These are phyloP conservation scores for Boulengeromyrus knoepffleri DNA, from an alignment of 2,113 vertebrate species.

Conservation along the genomic window DNA sequence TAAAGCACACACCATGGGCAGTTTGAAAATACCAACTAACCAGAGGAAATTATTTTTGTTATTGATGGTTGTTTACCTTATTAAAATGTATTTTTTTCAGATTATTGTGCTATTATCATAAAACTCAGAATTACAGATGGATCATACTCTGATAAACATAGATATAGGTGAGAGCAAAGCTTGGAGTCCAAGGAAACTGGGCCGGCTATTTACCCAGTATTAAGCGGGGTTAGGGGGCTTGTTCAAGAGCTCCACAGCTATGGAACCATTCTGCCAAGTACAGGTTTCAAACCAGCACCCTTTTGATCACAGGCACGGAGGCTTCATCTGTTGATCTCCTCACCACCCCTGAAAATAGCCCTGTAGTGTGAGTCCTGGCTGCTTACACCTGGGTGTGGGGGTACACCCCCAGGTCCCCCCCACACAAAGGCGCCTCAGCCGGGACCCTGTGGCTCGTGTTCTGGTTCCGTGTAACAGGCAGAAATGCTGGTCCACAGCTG, in stretches of 20 bases:
- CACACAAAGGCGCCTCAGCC: not conserved
- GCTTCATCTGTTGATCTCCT: not conserved
- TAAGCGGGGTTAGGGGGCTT: not conserved
- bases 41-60: too few species aligned
- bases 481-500: not conserved
- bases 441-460: not conserved
- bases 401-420: not conserved
- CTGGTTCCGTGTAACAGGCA: not conserved
- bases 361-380: not conserved
- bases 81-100: too few species aligned
- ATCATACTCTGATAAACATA: too few species aligned
- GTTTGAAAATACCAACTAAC: too few species aligned
- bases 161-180: not conserved
- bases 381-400: not conserved
- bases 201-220: not conserved
- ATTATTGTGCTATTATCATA: too few species aligned
- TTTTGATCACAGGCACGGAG: not conserved
- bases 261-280: not conserved
- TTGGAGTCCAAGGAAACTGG: too few species aligned
- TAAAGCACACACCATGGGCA: too few species aligned
- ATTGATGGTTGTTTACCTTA: too few species aligned
- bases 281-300: not conserved
- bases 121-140: too few species aligned
- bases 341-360: not conserved
- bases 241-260: not conserved